Percentiles rank a stretch among this genome's conserved stretches.
Conservation (phyloP, 2,888 invertebrate genomes). For the Pecten maximus region DNA sequence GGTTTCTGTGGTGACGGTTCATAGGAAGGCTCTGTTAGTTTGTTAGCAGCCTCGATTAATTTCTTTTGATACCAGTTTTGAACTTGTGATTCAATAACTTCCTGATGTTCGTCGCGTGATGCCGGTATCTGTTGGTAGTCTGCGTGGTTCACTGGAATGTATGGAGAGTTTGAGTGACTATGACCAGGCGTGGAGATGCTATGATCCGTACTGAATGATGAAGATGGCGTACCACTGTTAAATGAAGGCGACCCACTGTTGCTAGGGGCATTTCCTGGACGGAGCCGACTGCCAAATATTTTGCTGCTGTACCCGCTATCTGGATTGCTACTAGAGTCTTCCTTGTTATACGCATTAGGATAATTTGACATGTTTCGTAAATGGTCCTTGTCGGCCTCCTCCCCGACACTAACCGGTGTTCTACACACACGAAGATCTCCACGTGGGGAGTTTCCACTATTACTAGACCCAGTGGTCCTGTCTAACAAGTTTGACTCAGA, state of each 20-base stretch:
- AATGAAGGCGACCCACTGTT: conserved; percentile 57
- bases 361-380: conserved; percentile 43
- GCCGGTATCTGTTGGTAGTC: conserved; percentile 60
- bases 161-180: conserved; percentile 70
- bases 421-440: conserved; percentile 37
- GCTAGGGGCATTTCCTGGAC: conserved; percentile 47
- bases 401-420: conserved; percentile 34
- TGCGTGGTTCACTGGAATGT: conserved; percentile 60
- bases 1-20: conserved; percentile 39
- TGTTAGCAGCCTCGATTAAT: conserved; percentile 72
- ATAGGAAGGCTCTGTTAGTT: conserved; percentile 64
- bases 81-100: conserved; percentile 69
- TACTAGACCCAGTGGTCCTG: conserved; percentile 37
- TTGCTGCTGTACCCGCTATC: conserved; percentile 94
- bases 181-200: conserved; percentile 65
- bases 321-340: conserved; percentile 83
- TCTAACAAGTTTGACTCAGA: conserved; percentile 47
- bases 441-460: conserved; percentile 43
- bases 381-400: conserved; percentile 39
- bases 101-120: conserved; percentile 51
- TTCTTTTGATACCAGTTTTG: conserved; percentile 75
- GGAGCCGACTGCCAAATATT: conserved; percentile 85
- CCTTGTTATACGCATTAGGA: conserved; percentile 69
- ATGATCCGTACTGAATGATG: conserved; percentile 72
- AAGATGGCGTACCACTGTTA: conserved; percentile 73